Evolutionary conservation across 2,797 vertebrate species (phyloP), one percentile per base, ranked within the genome.

Genomic region (Microchirus variegatus): DNA sequence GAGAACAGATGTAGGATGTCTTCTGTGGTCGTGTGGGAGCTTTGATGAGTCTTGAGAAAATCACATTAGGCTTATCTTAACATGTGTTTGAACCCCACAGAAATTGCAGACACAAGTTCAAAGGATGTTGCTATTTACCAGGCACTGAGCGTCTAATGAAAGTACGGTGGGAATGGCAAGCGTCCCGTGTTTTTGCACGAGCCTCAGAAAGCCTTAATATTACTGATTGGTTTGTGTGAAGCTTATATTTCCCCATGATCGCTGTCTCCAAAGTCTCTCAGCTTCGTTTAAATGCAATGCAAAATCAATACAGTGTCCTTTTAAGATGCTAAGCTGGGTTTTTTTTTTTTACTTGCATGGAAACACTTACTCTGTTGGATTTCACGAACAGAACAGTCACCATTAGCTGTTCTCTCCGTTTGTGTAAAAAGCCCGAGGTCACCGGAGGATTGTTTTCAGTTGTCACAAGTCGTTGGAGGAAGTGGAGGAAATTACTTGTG

Each of bases 381-480:
- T 48, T 45, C 17, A 18, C 44, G 4, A 51, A 51, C 49, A 5
- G 4, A 13, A 38, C 14, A 18, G 53, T 67, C 46, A 41, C 43
- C 38, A 54, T 53, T 31, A 52, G 50, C 70, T 44, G 43, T 42
- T 59, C 22, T 43, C 53, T 35, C 53, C 31, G 36, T 9, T 12
- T 35, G 40, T 40, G 10, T 17, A 50, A 54, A 42, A 11, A 44
- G 49, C 59, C 11, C 11, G 42, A 40, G 36, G 42, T 63, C 43
- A 48, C n/a, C 54, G 45, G 15, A 5, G 15, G 12, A 16, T 17
- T 58, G 59, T 42, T 45, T 42, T 48, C 45, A 53, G 47, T 48
- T 65, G 64, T 69, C 59, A 53, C 10, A 59, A 63, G 53, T 58
- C 15, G 49, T 62, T 17, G 59, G 15, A 44, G 44, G 61, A 58